phyloP scores from a whole-genome alignment of 2,797 vertebrate species.

The Molossus alvarezi region DNA sequence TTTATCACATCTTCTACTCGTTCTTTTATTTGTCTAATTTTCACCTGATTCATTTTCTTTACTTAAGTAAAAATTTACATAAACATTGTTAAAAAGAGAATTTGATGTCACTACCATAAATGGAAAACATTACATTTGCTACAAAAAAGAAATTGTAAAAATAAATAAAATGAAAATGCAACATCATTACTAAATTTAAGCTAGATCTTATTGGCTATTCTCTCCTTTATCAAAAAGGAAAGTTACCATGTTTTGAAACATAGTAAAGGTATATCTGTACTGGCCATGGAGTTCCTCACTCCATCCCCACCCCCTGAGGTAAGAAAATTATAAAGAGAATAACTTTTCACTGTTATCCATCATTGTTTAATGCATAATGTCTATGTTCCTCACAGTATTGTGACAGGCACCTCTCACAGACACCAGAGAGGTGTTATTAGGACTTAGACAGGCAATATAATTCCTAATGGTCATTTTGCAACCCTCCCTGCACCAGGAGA shows the following conservation, averaged over 20 bases:
- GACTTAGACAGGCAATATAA: too few species aligned
- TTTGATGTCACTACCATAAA: neutral
- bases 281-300: neutral
- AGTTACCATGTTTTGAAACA: neutral
- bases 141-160: neutral
- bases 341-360: neutral
- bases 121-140: constrained; percentile 12
- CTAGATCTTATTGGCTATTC: neutral
- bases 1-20: neutral
- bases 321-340: neutral
- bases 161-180: neutral
- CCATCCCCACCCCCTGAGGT: too few species aligned
- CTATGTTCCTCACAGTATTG: too few species aligned
- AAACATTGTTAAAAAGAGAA: neutral
- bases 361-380: neutral
- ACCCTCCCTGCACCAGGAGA: too few species aligned
- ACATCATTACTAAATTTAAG: neutral
- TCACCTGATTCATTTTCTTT: neutral
- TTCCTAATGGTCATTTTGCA: too few species aligned
- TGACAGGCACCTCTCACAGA: too few species aligned
- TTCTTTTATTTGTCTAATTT: constrained; percentile 1
- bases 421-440: too few species aligned
- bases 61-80: neutral
- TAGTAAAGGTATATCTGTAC: neutral
- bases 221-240: neutral